phyloP scores from a whole-genome alignment of 23 tunicate genomes.

The Aplidium turbinatum region DNA sequence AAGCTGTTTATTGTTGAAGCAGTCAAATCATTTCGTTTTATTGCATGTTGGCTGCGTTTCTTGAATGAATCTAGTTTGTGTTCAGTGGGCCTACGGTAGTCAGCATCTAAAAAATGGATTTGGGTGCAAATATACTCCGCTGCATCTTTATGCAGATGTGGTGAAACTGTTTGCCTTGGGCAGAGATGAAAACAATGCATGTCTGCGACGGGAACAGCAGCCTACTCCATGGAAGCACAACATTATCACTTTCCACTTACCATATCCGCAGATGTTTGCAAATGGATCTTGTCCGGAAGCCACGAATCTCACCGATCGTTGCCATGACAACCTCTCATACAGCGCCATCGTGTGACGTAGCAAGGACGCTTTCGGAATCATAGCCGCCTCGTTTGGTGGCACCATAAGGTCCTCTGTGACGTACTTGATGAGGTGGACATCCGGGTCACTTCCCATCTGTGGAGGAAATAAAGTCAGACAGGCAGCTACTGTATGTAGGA shows the following conservation, averaged over 20 bases:
- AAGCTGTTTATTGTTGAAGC: no score
- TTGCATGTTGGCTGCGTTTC: no score
- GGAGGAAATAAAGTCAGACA: background rate
- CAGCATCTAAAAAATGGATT: no score
- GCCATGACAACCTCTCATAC: conserved; percentile 52
- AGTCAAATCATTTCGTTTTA: no score
- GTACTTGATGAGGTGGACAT: background rate
- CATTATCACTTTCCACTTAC: background rate
- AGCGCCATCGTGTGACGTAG: conserved; percentile 64
- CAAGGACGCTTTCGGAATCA: conserved; percentile 43
- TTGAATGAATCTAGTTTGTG: no score
- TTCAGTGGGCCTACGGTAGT: no score
- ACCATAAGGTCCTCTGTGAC: conserved; percentile 42
- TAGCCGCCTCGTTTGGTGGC: conserved; percentile 16
- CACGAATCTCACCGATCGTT: conserved; percentile 31
- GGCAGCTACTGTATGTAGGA: background rate
- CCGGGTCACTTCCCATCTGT: conserved; percentile 19
- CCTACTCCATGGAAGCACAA: no score
- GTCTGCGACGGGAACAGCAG: no score
- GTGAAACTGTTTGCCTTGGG: no score
- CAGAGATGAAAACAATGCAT: no score
- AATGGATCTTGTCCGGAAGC: conserved; percentile 36
- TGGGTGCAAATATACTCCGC: no score
- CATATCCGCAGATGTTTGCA: background rate
- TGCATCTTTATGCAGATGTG: no score